Evolutionary conservation across 1,140 invertebrate species (phyloP), one percentile per base, ranked within the genome.

Genomic region (Drosophila bocki): DNA sequence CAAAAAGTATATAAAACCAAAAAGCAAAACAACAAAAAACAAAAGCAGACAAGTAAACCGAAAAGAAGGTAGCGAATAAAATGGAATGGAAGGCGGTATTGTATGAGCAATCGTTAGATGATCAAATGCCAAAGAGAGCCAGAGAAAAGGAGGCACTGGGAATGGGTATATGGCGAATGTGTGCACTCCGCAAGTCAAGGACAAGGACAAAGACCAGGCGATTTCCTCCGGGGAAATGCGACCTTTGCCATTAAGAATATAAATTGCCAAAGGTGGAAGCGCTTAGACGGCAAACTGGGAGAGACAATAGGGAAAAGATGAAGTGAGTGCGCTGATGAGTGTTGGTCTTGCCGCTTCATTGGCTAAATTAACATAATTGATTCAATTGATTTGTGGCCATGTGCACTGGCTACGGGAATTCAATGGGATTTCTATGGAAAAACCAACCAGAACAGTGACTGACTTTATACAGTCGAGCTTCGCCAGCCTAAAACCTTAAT

Each of bases 321-420:
- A 35, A 72, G 44, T 26, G 19, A 39, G 37, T 39, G 70, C 19
- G 70, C 19, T 65, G 53, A 26, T 67, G 42, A 59, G 69, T 72
- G 67, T 71, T 58, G 67, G 45, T 56, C 60, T 67, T 79, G 76
- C 77, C 76, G 76, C 76, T 80, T 80, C 69, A 80, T 80, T 80
- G 77, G 60, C 57, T 80, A 68, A 80, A 80, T 80, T 80, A 80
- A 68, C 78, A 80, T 80, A 80, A 80, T 80, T 80, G 77, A 80
- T 80, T 80, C 78, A 80, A 80, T 80, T 80, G 78, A 80, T 80
- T 80, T 80, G 77, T 75, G 77, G 42, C 58, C 45, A 69, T 70
- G 64, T 71, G 29, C 41, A 37, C 39, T 51, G 32, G 47, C 47
- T 65, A 65, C 19, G 35, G 58, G 44, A 50, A 75, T 75, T 44